These are phyloP conservation scores for Poecile atricapillus DNA, from an alignment of 2,113 vertebrate species.

Conservation along the genomic window DNA sequence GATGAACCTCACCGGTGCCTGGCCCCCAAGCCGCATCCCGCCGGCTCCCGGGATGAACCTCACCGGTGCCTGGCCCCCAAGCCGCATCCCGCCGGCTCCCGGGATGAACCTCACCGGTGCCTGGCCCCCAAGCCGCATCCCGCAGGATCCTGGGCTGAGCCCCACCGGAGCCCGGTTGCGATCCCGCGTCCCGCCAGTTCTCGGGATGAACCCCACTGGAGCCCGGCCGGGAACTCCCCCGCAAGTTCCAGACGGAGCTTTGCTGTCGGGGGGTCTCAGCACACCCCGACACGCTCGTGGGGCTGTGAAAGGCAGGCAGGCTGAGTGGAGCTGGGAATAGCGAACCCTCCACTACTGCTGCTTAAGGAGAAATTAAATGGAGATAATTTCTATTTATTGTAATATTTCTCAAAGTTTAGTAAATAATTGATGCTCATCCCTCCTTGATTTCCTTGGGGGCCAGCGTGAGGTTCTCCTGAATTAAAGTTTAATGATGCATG, in stretches of 20 bases:
- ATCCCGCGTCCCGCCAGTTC: neutral
- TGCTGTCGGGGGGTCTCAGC: neutral
- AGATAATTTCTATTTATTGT: constrained; percentile 42
- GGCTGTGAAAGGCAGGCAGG: fast-evolving
- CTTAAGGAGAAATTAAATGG: constrained; percentile 32
- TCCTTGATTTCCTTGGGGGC: constrained; percentile 49
- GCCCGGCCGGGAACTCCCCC: neutral
- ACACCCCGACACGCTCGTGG: fast-evolving
- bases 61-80: neutral
- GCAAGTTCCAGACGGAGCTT: neutral
- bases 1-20: too few species aligned
- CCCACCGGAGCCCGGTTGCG: neutral
- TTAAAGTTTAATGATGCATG: neutral
- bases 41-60: neutral
- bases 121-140: neutral
- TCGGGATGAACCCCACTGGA: neutral
- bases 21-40: neutral
- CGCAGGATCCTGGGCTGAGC: neutral
- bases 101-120: neutral
- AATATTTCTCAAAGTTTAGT: constrained; percentile 57
- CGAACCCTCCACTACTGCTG: fast-evolving
- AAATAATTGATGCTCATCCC: constrained; percentile 49
- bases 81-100: neutral
- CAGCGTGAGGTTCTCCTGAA: neutral
- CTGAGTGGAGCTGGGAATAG: neutral